Conservation (phyloP, 2,797 vertebrate genomes). For the Esox masquinongy region DNA sequence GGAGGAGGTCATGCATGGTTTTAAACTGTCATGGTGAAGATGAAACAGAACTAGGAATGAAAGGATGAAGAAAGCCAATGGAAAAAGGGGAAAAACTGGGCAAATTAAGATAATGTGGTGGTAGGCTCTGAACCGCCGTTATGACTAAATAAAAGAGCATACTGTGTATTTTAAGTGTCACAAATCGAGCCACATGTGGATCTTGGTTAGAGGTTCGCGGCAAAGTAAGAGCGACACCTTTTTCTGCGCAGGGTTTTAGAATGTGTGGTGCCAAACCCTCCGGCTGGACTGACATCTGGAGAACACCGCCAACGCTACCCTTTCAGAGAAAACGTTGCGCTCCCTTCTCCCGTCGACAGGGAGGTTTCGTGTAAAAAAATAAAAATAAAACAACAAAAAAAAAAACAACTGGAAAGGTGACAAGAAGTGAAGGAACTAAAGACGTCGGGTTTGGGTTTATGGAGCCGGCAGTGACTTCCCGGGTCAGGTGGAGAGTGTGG, state of each 20-base stretch:
- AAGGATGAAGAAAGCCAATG: conserved; percentile 18
- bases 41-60: conserved; percentile 1
- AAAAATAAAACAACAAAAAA: too few relatives aligned
- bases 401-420: neutral
- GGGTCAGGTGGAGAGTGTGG: conserved; percentile 40
- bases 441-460: conserved; percentile 40
- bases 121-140: conserved; percentile 26
- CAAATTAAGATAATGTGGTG: neutral
- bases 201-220: neutral
- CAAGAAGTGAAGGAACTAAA: conserved; percentile 32
- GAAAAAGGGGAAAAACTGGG: neutral
- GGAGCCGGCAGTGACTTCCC: conserved; percentile 58
- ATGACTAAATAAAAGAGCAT: neutral
- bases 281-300: neutral
- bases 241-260: neutral
- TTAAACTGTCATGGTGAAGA: neutral
- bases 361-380: neutral
- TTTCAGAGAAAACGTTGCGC: neutral
- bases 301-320: neutral
- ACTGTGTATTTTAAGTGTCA: neutral
- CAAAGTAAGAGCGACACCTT: neutral
- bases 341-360: neutral
- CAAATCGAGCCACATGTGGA: neutral
- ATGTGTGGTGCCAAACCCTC: neutral
- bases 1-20: conserved; percentile 50